Base-by-base conservation (phyloP, 2,888 invertebrate genomes). In the Apomyelois bistriatella region DNA sequence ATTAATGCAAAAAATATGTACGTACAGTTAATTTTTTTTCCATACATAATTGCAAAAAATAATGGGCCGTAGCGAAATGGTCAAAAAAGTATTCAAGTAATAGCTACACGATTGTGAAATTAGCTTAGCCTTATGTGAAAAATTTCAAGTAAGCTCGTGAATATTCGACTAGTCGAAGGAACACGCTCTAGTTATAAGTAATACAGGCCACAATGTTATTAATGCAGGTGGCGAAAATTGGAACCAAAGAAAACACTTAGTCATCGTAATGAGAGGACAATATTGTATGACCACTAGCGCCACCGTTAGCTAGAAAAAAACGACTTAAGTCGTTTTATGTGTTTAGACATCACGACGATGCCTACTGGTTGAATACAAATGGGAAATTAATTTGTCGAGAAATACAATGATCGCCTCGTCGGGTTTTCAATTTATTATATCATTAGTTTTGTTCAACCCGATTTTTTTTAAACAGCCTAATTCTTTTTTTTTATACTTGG, bases 361-460 rank as follows among this genome's bases (percentile, higher is more conserved):
- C 58, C 59, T 58, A 60, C 56, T 53, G 53, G 53, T 38, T 43
- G 65, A 58, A 64, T 68, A 58, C 59, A 55, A 65, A 65, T 58
- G 56, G 35, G 53, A 50, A 53, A 62, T 58, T 66, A 65, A 65
- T 22, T 67, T 61, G 58, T 53, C 46, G 48, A 12, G 56, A 52
- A 48, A 54, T 13, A 38, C 37, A 37, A 35, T 41, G 38, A 43
- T 17, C 35, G 40, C 32, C 13, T 22, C 5, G 22, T 22, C 22
- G 22, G 22, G 22, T 2, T 22, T 22, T 22, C 22, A 22, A 3
- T 22, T 22, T 22, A 22, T 22, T 22, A 3, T 22, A 22, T 22
- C 22, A 22, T 22, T 22, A n/a, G n/a, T n/a, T 22, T 3, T 22
- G 22, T 22, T 22, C 2, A 22, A n/a, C n/a, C n/a, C n/a, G n/a